A percentile compares a stretch with the other conserved stretches of the same genome.
These are phyloP conservation scores for Thecophora atra DNA, from an alignment of 2,888 invertebrate species.

Conservation along the genomic window DNA sequence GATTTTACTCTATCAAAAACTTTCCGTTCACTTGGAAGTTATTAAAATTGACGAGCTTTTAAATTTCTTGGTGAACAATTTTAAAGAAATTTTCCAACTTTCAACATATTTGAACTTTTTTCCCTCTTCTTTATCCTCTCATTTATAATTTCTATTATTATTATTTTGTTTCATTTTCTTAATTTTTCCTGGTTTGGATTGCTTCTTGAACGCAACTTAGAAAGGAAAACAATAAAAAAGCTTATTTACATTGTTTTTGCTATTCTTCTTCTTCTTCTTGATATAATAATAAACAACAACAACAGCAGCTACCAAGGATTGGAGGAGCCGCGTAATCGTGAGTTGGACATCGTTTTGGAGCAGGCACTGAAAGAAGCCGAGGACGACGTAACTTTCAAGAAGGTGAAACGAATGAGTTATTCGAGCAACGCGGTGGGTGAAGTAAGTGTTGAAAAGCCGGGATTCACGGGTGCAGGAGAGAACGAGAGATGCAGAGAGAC, in stretches of 20 bases:
- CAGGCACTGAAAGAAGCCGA: slow-evolving; percentile 75
- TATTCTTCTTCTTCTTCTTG: background rate
- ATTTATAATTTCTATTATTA: background rate
- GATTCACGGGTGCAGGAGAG: no score
- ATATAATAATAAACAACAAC: background rate
- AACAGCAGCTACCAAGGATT: slow-evolving; percentile 55
- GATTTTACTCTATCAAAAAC: background rate
- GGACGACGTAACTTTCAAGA: slow-evolving; percentile 75
- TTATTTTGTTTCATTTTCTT: background rate
- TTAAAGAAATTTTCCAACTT: background rate
- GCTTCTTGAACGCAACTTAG: background rate
- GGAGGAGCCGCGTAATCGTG: slow-evolving; percentile 64
- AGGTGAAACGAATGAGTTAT: slow-evolving; percentile 78
- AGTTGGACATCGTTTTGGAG: slow-evolving; percentile 72
- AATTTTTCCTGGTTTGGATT: background rate
- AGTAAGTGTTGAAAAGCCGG: slow-evolving; percentile 65
- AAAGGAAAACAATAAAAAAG: background rate
- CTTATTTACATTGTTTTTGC: background rate
- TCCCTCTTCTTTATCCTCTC: background rate
- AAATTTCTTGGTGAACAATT: background rate
- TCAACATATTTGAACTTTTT: background rate
- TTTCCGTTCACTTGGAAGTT: background rate
- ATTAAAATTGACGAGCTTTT: background rate
- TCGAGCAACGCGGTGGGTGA: slow-evolving; percentile 76
- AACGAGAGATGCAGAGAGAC: background rate